phyloP scores from a whole-genome alignment of 2,797 vertebrate species.

The Lithobates sylvaticus region DNA sequence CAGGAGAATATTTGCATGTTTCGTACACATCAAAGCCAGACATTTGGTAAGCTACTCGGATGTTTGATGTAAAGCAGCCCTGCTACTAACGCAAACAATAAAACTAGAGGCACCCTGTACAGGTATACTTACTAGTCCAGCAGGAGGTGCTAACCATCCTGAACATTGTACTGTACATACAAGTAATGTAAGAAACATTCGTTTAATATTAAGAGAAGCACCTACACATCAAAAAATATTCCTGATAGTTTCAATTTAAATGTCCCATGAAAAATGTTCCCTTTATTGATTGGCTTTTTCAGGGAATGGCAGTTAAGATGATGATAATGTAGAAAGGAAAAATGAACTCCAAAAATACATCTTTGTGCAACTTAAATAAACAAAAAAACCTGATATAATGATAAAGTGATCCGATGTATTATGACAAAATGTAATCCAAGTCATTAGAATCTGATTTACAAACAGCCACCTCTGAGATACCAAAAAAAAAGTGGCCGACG shows the following conservation, averaged over 20 bases:
- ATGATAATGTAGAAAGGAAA: not conserved
- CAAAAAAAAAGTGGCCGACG: slow-evolving; percentile 71
- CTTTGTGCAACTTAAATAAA: slow-evolving; percentile 21
- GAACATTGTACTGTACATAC: not conserved
- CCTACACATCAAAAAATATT: not conserved
- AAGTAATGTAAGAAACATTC: not conserved
- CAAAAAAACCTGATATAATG: slow-evolving; percentile 20
- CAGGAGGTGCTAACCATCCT: not conserved
- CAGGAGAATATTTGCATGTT: no score
- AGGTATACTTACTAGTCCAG: no score
- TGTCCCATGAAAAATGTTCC: slow-evolving; percentile 22
- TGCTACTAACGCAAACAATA: no score
- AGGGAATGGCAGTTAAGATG: not conserved
- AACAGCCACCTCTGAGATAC: slow-evolving; percentile 73
- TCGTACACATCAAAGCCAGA: no score
- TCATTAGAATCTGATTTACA: slow-evolving; percentile 70
- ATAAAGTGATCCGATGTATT: slow-evolving; percentile 44
- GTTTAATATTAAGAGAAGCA: not conserved
- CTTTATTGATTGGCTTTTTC: slow-evolving; percentile 39
- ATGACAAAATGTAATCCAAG: slow-evolving; percentile 56
- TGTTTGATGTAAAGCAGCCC: no score
- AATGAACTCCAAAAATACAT: not conserved
- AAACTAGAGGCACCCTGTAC: no score
- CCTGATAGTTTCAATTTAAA: not conserved
- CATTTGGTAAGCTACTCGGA: no score